These are phyloP conservation scores for crab-eating macaque (Macaca fascicularis) DNA, from an alignment of 2,113 vertebrate genomes.

Conservation along the genomic window T2T-MFA8v1.1 NC_088379.1:47065501-47066000, in stretches of 20 bases:
- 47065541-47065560: not conserved
- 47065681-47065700: not conserved
- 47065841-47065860: conserved; percentile 93
- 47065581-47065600: not conserved
- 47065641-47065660: not conserved
- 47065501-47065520: not conserved
- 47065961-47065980: not conserved
- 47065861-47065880: conserved; percentile 84
- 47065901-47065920: not conserved
- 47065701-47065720: not conserved
- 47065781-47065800: conserved; percentile 92
- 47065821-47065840: conserved; percentile 94
- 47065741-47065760: conserved; percentile 45
- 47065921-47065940: not conserved
- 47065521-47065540: not conserved
- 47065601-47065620: not conserved
- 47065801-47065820: conserved; percentile 93
- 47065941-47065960: not conserved
- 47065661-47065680: not conserved
- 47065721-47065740: not conserved
- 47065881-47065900: not conserved
- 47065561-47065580: not conserved
- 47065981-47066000: not conserved
- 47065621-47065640: not conserved
- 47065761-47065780: conserved; percentile 83